Evolutionary conservation across 2,888 invertebrate genomes (phyloP), one percentile per base, ranked within the genome.

Genomic region (Hylaea fasciaria): DNA sequence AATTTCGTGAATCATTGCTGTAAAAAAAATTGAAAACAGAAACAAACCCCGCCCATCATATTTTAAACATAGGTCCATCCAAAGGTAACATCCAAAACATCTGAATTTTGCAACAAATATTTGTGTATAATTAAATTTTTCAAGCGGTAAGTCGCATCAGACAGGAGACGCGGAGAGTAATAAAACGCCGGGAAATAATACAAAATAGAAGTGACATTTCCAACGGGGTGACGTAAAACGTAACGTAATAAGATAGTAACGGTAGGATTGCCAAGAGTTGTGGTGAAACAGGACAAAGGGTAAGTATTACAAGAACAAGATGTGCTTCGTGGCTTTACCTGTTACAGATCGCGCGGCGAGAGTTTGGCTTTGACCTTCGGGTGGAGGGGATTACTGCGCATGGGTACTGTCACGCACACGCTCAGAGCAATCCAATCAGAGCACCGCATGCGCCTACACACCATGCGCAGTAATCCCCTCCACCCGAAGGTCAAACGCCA

Each of bases 141-240:
- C 54, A 64, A 71, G 74, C 69, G 66, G 71, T 71, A 76, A 73
- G 59, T 57, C 62, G 56, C 51, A 70, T 72, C 74, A 64, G 53
- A 72, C 74, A 64, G 53, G 62, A 49, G 45, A 62, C 39, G 51
- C 51, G 62, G 46, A 65, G 66, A 58, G 75, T 72, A 78, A 79
- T 80, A 77, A 76, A 77, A 78, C 64, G 54, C 61, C 65, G 64
- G 68, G 70, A 76, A 73, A 73, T 68, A 69, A 70, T 71, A 70
- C 69, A 69, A 70, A 71, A 72, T 71, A 66, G 64, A 59, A 65
- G 61, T 57, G 66, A 67, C 70, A 63, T 69, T 68, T 64, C 62
- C 52, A 50, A 56, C 48, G 55, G 37, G 62, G 55, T 40, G 44
- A 52, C 49, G 64, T 62, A 51, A 57, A 58, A 62, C 46, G 47